A percentile compares a stretch with the other conserved stretches of the same genome.
phyloP scores from a whole-genome alignment of 2,797 vertebrate genomes.

The Liasis olivaceus region DNA sequence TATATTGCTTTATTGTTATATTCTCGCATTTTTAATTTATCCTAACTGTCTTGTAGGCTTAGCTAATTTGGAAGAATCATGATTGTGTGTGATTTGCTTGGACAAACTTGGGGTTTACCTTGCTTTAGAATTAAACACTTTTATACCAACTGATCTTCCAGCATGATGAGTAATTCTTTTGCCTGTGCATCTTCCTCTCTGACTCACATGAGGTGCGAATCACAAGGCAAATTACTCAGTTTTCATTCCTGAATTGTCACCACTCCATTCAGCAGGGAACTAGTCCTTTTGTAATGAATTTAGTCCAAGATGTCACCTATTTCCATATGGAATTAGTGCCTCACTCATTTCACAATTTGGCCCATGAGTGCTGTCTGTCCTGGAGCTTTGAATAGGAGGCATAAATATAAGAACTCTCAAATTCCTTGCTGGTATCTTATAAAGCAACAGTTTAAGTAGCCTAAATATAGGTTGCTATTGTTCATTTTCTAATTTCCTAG shows the following conservation, averaged over 20 bases:
- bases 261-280: not conserved
- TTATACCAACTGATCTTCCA: constrained; percentile 6
- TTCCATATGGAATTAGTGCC: not conserved
- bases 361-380: not conserved
- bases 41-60: not conserved
- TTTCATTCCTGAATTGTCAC: not conserved
- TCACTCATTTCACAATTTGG: not conserved
- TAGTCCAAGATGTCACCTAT: not conserved
- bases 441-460: constrained; percentile 9
- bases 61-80: not conserved
- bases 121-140: constrained; percentile 5
- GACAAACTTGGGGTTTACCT: not conserved
- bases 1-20: not conserved
- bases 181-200: not conserved
- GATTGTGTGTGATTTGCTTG: not conserved
- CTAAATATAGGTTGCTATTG: not conserved
- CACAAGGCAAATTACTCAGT: constrained; percentile 3
- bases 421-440: not conserved
- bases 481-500: not conserved
- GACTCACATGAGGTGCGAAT: constrained; percentile 8
- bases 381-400: not conserved
- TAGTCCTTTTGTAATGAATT: not conserved
- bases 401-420: not conserved
- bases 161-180: constrained; percentile 1
- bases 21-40: not conserved